These are phyloP conservation scores for Psittacula derbiana DNA, from an alignment of 2,797 vertebrate species.

Conservation along the genomic window DNA sequence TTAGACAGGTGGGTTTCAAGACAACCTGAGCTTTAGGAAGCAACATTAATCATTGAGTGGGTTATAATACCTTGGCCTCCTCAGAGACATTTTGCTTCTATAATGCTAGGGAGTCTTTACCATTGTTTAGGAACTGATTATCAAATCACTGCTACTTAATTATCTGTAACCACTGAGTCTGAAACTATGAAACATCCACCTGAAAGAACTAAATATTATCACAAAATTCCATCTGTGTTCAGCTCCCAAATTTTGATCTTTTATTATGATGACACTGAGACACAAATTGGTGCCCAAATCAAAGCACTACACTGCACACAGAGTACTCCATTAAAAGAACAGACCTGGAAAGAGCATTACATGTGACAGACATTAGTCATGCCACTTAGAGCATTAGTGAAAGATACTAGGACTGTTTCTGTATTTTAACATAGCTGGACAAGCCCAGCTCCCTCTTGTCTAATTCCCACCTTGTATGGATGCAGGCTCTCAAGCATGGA, in stretches of 20 bases:
- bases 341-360: not conserved
- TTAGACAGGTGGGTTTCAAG: not conserved
- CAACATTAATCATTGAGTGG: not conserved
- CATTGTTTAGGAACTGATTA: not conserved
- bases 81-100: not conserved
- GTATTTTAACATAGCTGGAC: slow-evolving; percentile 10
- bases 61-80: not conserved
- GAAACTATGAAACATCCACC: not conserved
- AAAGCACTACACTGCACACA: fast-evolving
- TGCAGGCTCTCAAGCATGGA: not conserved
- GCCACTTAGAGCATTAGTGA: not conserved
- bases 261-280: not conserved
- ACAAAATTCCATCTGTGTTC: not conserved
- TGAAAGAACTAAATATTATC: not conserved
- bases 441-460: not conserved
- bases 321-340: not conserved
- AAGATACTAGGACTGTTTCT: slow-evolving; percentile 20
- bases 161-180: not conserved
- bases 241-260: not conserved
- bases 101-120: not conserved
- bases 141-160: not conserved
- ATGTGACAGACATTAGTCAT: not conserved
- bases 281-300: not conserved
- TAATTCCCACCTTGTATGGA: slow-evolving; percentile 15
- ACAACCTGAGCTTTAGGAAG: not conserved